Percentiles rank a stretch among this genome's conserved stretches.
These are phyloP conservation scores for Eulemur albifrons DNA, from an alignment of 2,797 vertebrate species.

Conservation along the genomic window DNA sequence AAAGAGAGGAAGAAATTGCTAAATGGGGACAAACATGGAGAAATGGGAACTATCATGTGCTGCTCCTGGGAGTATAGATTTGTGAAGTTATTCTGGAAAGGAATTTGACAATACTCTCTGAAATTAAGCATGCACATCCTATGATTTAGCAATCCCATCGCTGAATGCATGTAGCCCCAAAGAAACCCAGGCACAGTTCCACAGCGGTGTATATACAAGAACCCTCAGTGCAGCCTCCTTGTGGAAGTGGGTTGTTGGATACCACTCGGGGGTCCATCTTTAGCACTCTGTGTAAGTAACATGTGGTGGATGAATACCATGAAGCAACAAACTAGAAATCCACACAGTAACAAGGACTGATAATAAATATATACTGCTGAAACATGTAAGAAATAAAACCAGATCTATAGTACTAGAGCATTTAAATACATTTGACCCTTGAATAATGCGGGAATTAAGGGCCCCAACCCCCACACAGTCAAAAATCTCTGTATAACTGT, in stretches of 20 bases:
- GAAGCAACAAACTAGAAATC: not conserved
- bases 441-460: not conserved
- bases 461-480: too few relatives aligned
- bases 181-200: not conserved
- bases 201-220: not conserved
- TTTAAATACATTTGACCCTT: not conserved
- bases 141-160: not conserved
- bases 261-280: not conserved
- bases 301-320: not conserved
- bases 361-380: not conserved
- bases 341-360: not conserved
- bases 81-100: not conserved
- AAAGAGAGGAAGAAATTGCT: not conserved
- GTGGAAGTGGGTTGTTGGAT: not conserved
- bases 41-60: not conserved
- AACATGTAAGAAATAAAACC: not conserved
- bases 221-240: not conserved
- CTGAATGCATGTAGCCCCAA: not conserved
- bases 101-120: not conserved
- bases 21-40: not conserved
- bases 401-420: not conserved
- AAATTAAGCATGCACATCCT: not conserved
- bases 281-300: not conserved
- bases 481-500: not conserved
- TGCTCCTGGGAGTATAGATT: not conserved